Evolutionary conservation across 2,113 vertebrate species (phyloP).

Genomic region (Otus sunia): DNA sequence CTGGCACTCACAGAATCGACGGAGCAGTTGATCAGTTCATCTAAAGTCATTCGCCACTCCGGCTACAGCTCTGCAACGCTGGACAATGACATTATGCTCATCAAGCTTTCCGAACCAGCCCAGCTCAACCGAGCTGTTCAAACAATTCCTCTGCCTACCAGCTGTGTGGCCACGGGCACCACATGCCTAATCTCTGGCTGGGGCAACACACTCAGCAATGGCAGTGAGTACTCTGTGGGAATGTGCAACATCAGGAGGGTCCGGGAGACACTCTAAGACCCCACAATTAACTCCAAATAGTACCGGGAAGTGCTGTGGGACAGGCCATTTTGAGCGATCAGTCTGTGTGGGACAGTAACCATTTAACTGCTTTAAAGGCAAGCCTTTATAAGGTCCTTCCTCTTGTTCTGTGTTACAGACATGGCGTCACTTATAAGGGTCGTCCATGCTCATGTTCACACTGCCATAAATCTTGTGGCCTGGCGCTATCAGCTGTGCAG

Average conservation of each 20-base stretch:
- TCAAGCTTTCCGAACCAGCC: constrained; percentile 27
- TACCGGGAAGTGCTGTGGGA: background rate
- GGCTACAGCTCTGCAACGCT: background rate
- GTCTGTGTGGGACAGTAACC: background rate
- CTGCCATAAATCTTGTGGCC: background rate
- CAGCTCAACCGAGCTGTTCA: background rate
- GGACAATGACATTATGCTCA: constrained; percentile 56
- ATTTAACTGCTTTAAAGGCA: background rate
- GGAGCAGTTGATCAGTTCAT: background rate
- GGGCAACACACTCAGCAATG: constrained; percentile 81
- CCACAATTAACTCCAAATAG: no score
- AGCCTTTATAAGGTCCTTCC: background rate
- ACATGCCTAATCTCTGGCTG: constrained; percentile 82
- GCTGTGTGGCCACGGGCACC: constrained; percentile 45
- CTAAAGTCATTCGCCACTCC: constrained; percentile 19
- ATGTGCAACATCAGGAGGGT: background rate
- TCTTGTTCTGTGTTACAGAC: background rate
- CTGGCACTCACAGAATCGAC: background rate
- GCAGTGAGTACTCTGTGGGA: constrained; percentile 27
- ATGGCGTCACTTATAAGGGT: no score
- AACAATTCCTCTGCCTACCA: background rate
- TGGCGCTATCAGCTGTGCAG: background rate
- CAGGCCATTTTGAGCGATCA: background rate
- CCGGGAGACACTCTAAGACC: fast-evolving
- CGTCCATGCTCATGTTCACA: background rate